Percentiles rank a stretch among this genome's conserved stretches.
phyloP scores from a whole-genome alignment of 2,797 vertebrate genomes.

The Brotula barbata region DNA sequence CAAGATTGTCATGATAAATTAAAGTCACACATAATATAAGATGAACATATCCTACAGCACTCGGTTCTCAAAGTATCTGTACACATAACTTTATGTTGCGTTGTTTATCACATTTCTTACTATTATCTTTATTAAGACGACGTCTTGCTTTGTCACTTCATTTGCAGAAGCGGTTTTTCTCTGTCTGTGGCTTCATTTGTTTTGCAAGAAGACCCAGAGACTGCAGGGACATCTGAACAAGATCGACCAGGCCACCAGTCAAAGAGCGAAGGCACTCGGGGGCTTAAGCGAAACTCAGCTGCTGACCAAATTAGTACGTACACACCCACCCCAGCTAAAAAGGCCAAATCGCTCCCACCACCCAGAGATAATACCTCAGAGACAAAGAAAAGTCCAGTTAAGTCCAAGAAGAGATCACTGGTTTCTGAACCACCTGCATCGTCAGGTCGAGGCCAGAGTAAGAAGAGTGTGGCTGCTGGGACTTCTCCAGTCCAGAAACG shows the following conservation, averaged over 20 bases:
- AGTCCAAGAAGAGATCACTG: slow-evolving; percentile 92
- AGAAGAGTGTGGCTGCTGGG: slow-evolving; percentile 89
- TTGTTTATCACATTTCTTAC: slow-evolving; percentile 15
- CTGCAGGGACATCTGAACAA: slow-evolving; percentile 90
- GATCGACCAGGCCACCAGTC: slow-evolving; percentile 88
- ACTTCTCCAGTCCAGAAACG: slow-evolving; percentile 92
- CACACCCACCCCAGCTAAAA: slow-evolving; percentile 92
- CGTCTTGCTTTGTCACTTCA: slow-evolving; percentile 51
- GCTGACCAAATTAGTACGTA: slow-evolving; percentile 91
- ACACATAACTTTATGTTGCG: slow-evolving; percentile 35
- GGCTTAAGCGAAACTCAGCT: slow-evolving; percentile 94
- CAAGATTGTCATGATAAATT: neutral
- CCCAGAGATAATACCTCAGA: slow-evolving; percentile 79
- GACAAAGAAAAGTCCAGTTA: slow-evolving; percentile 80
- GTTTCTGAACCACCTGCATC: slow-evolving; percentile 83
- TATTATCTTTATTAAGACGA: slow-evolving; percentile 24
- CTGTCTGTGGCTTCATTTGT: slow-evolving; percentile 88
- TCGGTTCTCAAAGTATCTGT: slow-evolving; percentile 31
- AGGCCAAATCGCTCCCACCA: slow-evolving; percentile 88
- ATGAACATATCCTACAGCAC: slow-evolving; percentile 1
- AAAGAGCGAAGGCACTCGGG: slow-evolving; percentile 90
- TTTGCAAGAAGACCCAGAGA: slow-evolving; percentile 89
- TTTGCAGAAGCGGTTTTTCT: slow-evolving; percentile 90
- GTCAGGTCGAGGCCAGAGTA: slow-evolving; percentile 89
- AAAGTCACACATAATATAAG: neutral